Evolutionary conservation across 1,140 invertebrate genomes (phyloP), one percentile per base, ranked within the genome.

Genomic region (Trialeurodes vaporariorum): DNA sequence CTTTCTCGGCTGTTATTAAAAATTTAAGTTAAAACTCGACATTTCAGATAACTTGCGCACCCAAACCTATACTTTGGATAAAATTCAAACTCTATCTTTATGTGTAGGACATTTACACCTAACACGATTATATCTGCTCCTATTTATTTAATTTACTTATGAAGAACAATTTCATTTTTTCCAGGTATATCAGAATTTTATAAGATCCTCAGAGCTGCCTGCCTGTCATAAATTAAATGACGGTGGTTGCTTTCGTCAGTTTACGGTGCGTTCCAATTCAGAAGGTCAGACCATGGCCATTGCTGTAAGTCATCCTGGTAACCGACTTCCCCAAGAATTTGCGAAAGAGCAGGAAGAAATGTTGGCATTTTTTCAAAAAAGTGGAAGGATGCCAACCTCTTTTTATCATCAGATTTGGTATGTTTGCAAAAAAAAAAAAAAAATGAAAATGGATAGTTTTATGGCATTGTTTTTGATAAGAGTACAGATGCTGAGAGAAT

Each of bases 191-290:
- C 77, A 83, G 73, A 71, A 77, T 2, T 83, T 77, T 72, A 74
- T 84, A 21, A 72, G 74, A 26, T 61, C 66, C 26, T 80, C 79
- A 23, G 61, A 70, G 17, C 77, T 79, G 58, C 68, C 71, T 9
- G 76, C 77, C 0, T 83, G 79, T 73, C 72, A 79, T 66, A 75
- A 79, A 22, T 76, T 81, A 64, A 73, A 75, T 63, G 79, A 79
- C 64, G 74, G 76, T 26, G 83, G 83, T 17, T 73, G 81, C 72
- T 85, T 82, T 82, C 74, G 80, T 66, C 73, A 75, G 67, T 66
- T 84, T 49, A 74, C 78, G 1, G 78, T 84, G 0, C 70, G 83
- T 24, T 81, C 79, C 1, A 81, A 78, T 68, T 63, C 68, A 34
- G 70, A 70, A 1, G 76, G 74, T 25, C 77, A 82, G 27, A 68